Conservation (phyloP, 2,797 vertebrate genomes). For the Pseudomugil gertrudae region DNA sequence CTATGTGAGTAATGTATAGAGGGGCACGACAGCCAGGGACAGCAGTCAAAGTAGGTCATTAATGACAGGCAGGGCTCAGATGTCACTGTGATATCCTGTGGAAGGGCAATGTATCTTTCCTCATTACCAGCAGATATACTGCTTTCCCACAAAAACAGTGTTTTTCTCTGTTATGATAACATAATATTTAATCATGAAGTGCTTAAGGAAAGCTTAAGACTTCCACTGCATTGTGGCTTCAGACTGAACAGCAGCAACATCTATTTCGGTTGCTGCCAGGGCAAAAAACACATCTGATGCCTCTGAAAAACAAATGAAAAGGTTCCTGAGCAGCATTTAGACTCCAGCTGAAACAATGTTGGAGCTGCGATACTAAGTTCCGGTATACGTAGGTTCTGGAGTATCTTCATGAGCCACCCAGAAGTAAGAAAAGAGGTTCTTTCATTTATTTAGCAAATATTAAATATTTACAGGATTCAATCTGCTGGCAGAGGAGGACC, state of each 20-base stretch:
- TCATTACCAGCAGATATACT: constrained; percentile 5
- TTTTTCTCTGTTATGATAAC: constrained; percentile 1
- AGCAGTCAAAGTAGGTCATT: constrained; percentile 51
- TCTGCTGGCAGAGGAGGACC: constrained; percentile 68
- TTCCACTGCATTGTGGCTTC: constrained; percentile 13
- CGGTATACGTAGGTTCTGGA: constrained; percentile 51
- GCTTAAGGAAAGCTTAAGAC: constrained; percentile 31
- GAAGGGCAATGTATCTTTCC: constrained; percentile 10
- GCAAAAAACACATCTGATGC: constrained; percentile 24
- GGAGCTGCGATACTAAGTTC: constrained; percentile 49
- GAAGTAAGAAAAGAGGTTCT: constrained; percentile 74
- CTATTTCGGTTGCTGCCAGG: constrained; percentile 19
- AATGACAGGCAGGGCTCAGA: constrained; percentile 36
- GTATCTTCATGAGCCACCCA: constrained; percentile 52
- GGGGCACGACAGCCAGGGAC: constrained; percentile 27
- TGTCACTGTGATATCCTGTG: constrained; percentile 27
- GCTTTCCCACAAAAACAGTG: constrained; percentile 17
- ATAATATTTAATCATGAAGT: constrained; percentile 46
- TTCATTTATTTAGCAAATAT: constrained; percentile 83
- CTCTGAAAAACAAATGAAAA: constrained; percentile 49
- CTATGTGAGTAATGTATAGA: constrained; percentile 55
- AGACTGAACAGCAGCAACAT: constrained; percentile 17
- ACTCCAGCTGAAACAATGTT: constrained; percentile 44
- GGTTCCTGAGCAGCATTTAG: constrained; percentile 41
- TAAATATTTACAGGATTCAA: constrained; percentile 80